Evolutionary conservation across 2,888 invertebrate species (phyloP).

Genomic region (Callosobruchus maculatus): DNA sequence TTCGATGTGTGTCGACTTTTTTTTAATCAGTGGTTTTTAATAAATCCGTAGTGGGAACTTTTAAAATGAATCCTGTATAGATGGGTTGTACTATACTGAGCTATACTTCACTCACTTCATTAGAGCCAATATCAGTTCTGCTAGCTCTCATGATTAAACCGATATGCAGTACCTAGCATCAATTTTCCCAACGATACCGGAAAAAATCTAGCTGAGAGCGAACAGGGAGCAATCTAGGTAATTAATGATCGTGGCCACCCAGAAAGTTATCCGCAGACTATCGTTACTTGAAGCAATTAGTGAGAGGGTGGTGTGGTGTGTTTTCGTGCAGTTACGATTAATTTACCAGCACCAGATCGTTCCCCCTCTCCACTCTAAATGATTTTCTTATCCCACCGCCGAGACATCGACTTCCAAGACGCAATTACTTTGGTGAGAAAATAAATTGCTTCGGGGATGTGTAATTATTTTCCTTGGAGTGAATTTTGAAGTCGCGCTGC

Average conservation of each 20-base stretch:
- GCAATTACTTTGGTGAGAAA: background rate
- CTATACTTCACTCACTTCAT: no score
- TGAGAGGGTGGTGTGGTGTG: background rate
- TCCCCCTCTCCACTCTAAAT: background rate
- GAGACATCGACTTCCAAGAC: background rate
- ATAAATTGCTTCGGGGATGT: background rate
- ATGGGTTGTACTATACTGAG: no score
- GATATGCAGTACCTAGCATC: background rate
- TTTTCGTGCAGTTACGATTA: background rate
- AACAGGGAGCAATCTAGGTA: background rate
- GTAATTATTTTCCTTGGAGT: background rate
- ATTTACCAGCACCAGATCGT: background rate
- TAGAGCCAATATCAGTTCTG: background rate
- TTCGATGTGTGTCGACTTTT: no score
- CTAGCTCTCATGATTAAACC: background rate
- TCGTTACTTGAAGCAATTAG: background rate
- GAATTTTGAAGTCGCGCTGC: background rate
- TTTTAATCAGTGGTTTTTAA: no score
- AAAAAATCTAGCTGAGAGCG: background rate
- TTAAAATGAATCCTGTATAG: no score
- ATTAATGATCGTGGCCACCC: background rate
- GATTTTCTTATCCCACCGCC: background rate
- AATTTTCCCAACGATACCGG: background rate
- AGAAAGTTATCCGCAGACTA: background rate
- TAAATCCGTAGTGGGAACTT: no score